These are phyloP conservation scores for Leucoraja ocellata DNA, from an alignment of 2,797 vertebrate genomes.

Conservation along the genomic window DNA sequence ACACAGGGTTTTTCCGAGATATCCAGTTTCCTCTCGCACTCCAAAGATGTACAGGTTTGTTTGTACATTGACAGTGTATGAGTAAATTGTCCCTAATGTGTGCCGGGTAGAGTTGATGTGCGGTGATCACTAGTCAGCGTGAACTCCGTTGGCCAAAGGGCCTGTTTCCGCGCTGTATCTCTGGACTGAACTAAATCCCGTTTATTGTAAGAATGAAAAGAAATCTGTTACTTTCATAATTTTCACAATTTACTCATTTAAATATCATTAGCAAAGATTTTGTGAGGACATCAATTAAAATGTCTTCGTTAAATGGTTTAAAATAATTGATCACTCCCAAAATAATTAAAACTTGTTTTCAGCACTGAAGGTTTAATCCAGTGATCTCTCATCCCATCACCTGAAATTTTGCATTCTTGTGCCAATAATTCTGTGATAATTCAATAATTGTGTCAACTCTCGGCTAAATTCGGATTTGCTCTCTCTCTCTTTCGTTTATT, in stretches of 20 bases:
- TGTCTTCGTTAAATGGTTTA: neutral
- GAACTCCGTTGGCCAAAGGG: too few relatives aligned
- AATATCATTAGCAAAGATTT: neutral
- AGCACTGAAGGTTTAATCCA: neutral
- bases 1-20: too few relatives aligned
- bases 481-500: too few relatives aligned
- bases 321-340: constrained; percentile 9
- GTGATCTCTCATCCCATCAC: neutral
- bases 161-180: too few relatives aligned
- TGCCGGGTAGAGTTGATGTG: too few relatives aligned
- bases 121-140: too few relatives aligned
- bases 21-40: too few relatives aligned
- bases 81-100: too few relatives aligned
- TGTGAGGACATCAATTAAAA: neutral
- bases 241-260: constrained; percentile 21
- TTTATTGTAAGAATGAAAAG: neutral
- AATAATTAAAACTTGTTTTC: neutral
- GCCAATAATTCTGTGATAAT: neutral
- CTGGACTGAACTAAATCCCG: neutral
- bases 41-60: too few relatives aligned
- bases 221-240: constrained; percentile 7
- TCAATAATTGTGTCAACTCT: neutral
- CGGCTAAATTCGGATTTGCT: neutral
- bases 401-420: neutral
- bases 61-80: too few relatives aligned